A percentile compares a stretch with the other conserved stretches of the same genome.
Conservation (phyloP, 1,140 invertebrate genomes). For the Dryas iulia region DNA sequence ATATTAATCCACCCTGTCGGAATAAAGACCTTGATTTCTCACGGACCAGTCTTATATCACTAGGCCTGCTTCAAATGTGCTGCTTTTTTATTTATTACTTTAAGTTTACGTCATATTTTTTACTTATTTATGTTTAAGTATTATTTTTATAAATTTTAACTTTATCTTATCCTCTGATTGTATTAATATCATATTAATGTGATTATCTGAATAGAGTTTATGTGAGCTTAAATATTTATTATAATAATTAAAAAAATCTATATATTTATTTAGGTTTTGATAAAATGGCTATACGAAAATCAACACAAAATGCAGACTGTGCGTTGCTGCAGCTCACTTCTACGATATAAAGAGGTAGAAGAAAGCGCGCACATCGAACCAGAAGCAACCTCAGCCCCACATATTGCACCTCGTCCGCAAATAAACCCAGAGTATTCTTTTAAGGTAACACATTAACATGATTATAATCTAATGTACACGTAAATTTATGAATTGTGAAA, state of each 20-base stretch:
- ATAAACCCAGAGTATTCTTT: conserved; percentile 63
- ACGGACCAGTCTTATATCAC: too few species aligned
- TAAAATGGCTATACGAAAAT: conserved; percentile 81
- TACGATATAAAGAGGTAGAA: conserved; percentile 71
- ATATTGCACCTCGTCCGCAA: conserved; percentile 46
- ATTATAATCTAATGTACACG: background rate
- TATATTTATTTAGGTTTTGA: conserved; percentile 59
- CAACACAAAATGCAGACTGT: conserved; percentile 81
- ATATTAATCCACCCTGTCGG: too few species aligned
- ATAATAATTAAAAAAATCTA: background rate
- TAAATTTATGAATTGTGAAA: background rate
- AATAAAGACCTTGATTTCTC: too few species aligned
- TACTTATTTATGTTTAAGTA: too few species aligned
- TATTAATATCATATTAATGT: too few species aligned
- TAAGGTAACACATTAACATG: conserved; percentile 53
- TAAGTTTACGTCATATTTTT: too few species aligned
- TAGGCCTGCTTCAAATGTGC: too few species aligned
- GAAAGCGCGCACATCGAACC: conserved; percentile 49
- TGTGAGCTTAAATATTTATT: too few species aligned
- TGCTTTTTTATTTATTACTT: too few species aligned
- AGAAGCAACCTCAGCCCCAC: conserved; percentile 36
- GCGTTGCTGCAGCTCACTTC: conserved; percentile 71
- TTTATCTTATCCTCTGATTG: too few species aligned
- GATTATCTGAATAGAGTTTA: too few species aligned
- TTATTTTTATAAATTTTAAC: too few species aligned